Evolutionary conservation across 2,113 vertebrate genomes (phyloP).

Genomic region (Rhineura floridana): DNA sequence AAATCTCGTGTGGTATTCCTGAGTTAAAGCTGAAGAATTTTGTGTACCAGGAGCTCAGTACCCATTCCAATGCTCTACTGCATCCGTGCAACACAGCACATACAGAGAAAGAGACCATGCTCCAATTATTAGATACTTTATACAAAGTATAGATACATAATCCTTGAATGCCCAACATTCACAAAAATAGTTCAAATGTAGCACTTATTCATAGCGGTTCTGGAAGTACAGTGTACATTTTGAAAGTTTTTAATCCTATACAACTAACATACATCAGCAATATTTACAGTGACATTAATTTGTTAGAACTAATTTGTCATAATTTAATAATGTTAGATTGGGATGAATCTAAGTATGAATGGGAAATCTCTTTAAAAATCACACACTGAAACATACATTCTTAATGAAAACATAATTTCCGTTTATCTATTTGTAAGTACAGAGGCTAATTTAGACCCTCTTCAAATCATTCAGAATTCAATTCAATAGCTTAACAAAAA

Average conservation of each 20-base stretch:
- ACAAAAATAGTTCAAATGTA: slow-evolving; percentile 5
- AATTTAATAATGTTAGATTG: neutral
- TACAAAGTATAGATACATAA: neutral
- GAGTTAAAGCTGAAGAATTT: neutral
- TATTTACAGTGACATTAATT: neutral
- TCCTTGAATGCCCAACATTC: neutral
- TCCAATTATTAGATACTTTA: neutral
- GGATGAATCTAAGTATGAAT: neutral
- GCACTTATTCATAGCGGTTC: neutral
- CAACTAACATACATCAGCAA: neutral
- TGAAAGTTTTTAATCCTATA: neutral
- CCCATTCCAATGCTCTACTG: neutral
- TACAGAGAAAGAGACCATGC: neutral
- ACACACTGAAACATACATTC: neutral
- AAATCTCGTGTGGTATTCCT: neutral
- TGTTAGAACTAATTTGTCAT: neutral
- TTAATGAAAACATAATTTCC: neutral
- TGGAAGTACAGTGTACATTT: slow-evolving; percentile 3
- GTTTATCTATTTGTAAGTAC: slow-evolving; percentile 3
- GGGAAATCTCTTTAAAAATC: neutral
- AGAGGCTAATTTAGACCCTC: neutral
- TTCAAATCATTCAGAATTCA: slow-evolving; percentile 53
- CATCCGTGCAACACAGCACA: neutral
- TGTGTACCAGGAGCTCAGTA: neutral
- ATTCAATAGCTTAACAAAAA: slow-evolving; percentile 47